Evolutionary conservation across 2,113 vertebrate species (phyloP).

Genomic region (Plotosus lineatus): DNA sequence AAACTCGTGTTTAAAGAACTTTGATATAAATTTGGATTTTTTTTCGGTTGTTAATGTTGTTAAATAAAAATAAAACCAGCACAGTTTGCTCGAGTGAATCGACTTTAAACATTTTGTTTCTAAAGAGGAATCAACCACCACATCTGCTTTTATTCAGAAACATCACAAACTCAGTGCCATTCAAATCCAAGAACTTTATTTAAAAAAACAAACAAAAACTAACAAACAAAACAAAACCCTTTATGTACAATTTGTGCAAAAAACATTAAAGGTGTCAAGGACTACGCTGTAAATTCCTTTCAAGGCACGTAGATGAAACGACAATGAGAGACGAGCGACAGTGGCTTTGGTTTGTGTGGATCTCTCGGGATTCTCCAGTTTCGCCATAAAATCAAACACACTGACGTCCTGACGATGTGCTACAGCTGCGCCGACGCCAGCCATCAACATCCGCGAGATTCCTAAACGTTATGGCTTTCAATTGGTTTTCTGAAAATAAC

Average conservation of each 20-base stretch:
- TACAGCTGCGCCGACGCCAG: not conserved
- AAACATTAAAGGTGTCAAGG: slow-evolving; percentile 82
- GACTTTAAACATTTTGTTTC: not conserved
- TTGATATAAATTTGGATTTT: not conserved
- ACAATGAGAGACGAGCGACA: slow-evolving; percentile 71
- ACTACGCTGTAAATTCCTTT: slow-evolving; percentile 83
- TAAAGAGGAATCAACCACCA: not conserved
- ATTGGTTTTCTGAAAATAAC: not conserved
- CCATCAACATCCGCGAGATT: not conserved
- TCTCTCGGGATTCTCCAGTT: slow-evolving; percentile 59
- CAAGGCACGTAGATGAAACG: slow-evolving; percentile 84
- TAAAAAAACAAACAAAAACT: slow-evolving; percentile 50
- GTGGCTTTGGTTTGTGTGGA: slow-evolving; percentile 79
- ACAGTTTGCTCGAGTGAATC: not conserved
- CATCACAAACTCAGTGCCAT: slow-evolving; percentile 10
- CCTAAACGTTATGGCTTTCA: slow-evolving; percentile 3
- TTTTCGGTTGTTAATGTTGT: not conserved
- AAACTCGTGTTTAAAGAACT: not conserved
- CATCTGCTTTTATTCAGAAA: not conserved
- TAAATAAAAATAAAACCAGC: not conserved
- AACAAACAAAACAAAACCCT: slow-evolving; percentile 67
- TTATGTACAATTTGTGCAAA: slow-evolving; percentile 84
- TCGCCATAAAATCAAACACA: slow-evolving; percentile 1
- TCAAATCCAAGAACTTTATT: slow-evolving; percentile 79
- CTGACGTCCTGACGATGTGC: not conserved